Base-by-base conservation (phyloP, 2,113 vertebrate genomes). In the Eubucco bourcierii region DNA sequence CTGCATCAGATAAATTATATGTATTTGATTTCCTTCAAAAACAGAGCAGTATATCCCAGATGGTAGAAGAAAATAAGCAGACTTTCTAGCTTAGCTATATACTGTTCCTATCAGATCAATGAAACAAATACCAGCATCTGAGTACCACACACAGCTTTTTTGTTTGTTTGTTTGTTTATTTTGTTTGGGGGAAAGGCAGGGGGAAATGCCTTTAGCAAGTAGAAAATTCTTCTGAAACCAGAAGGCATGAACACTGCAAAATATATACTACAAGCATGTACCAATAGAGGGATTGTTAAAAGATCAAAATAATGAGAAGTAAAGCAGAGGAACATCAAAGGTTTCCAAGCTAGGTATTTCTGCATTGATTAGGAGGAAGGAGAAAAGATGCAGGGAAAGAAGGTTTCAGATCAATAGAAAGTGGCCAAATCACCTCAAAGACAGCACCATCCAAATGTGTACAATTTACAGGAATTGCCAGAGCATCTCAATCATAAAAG, bases 301-400 rank as follows among this genome's bases (percentile, higher is more conserved):
- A 91, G 87, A 94, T 95, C 93, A 95, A 95, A 95, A 95, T 92
- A 95, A 91, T 90, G 94, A 95, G 73, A 50, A 93, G 73, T 81
- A 95, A 88, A 93, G 70, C 83, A 86, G 81, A 88, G 82, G 77
- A 66, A 95, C 95, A 97, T 97, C 90, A 96, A 96, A 97, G 95
- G 83, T 88, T 92, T 60, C 60, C 90, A 89, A 50, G 39, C 80
- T 95, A 18, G 84, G 67, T 86, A 34, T 83, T 92, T 90, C 80
- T 96, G 88, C 80, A 94, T 96, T 97, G 90, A 95, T 97, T 90
- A 95, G 90, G 63, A 82, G 55, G 73, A 93, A 63, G 64, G 74
- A 72, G 65, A 82, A 55, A 83, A 71, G 68, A 82, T 86, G 63
- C 4, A 68, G 52, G 60, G 83, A 15, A 39, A 86, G 77, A 50